These are phyloP conservation scores for Callinectes sapidus DNA, from an alignment of 2,888 invertebrate genomes.

Conservation along the genomic window DNA sequence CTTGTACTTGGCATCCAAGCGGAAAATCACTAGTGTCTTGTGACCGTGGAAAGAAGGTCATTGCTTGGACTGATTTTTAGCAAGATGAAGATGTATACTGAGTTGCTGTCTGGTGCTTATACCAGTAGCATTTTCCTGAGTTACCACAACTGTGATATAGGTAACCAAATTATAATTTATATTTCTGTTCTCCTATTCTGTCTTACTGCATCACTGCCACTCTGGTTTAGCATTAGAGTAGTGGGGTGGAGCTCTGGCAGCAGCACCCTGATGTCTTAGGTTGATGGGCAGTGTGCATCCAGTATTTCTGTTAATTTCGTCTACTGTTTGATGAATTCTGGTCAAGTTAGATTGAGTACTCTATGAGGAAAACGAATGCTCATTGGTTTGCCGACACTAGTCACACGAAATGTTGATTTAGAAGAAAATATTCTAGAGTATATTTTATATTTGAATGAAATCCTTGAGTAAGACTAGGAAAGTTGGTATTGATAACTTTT, in stretches of 20 bases:
- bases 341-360: neutral
- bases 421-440: neutral
- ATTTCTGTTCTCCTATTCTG: neutral
- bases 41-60: constrained; percentile 59
- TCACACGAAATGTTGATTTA: neutral
- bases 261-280: neutral
- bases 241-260: neutral
- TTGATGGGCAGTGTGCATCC: constrained; percentile 1
- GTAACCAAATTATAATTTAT: constrained; percentile 45
- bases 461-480: neutral
- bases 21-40: constrained; percentile 63
- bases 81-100: neutral
- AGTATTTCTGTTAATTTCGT: neutral
- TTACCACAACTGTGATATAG: constrained; percentile 52
- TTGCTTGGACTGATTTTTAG: constrained; percentile 65
- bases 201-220: constrained; percentile 50
- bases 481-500: neutral
- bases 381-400: neutral
- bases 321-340: neutral
- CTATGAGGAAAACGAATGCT: neutral
- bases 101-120: neutral
- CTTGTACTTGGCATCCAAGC: constrained; percentile 57
- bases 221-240: constrained; percentile 2
- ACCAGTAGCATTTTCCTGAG: constrained; percentile 40
- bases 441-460: constrained; percentile 5